These are phyloP conservation scores for Lichenostomus cassidix DNA, from an alignment of 2,113 vertebrate species.

Conservation along the genomic window DNA sequence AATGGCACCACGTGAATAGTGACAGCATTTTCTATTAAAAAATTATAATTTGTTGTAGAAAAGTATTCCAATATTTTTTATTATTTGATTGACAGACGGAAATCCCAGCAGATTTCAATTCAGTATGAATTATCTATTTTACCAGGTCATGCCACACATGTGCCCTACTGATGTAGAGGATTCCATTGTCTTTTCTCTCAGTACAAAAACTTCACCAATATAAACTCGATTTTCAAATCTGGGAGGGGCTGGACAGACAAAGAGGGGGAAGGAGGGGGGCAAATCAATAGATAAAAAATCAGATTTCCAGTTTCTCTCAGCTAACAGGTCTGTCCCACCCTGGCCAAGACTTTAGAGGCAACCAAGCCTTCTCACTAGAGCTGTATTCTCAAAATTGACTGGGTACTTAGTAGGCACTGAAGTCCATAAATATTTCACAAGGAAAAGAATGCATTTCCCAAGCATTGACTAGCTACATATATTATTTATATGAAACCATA, in stretches of 20 bases:
- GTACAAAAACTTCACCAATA: background rate
- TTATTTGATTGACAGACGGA: background rate
- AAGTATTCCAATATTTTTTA: background rate
- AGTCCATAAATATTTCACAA: conserved; percentile 78
- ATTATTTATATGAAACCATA: conserved; percentile 81
- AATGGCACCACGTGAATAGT: background rate
- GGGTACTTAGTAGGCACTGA: conserved; percentile 73
- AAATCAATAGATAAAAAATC: background rate
- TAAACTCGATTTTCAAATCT: background rate
- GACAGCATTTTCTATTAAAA: background rate
- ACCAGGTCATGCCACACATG: background rate
- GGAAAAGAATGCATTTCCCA: conserved; percentile 72
- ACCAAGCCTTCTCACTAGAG: background rate
- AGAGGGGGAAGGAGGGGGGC: background rate
- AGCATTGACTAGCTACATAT: conserved; percentile 70
- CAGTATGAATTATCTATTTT: background rate
- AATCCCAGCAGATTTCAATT: background rate
- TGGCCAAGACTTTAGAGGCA: conserved; percentile 16
- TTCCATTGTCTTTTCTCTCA: background rate
- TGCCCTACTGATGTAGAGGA: background rate
- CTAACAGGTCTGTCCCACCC: background rate
- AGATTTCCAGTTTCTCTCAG: background rate
- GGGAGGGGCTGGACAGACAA: fast-evolving
- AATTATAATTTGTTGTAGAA: background rate
- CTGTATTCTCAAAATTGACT: conserved; percentile 59